Conservation (phyloP, 1,140 invertebrate species). For the Zophobas morio region DNA sequence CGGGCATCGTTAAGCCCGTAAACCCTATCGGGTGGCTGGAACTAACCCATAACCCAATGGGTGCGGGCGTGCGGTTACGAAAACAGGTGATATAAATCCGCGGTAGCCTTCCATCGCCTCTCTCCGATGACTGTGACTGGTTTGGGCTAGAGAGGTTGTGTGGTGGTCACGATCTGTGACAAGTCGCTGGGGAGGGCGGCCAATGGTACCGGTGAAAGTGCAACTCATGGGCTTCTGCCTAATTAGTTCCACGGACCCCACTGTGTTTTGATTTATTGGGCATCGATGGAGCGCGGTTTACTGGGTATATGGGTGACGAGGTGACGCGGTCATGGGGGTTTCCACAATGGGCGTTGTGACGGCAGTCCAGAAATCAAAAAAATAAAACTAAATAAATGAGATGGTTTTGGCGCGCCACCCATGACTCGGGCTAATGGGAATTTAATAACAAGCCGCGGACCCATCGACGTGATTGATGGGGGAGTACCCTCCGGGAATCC, state of each 20-base stretch:
- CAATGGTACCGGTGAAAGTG: conserved; percentile 54
- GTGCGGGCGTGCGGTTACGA: conserved; percentile 35
- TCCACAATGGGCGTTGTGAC: not conserved
- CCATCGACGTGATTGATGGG: too few relatives aligned
- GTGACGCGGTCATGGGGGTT: not conserved
- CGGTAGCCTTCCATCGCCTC: conserved; percentile 26
- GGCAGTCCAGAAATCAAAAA: too few relatives aligned
- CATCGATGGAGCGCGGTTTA: conserved; percentile 9
- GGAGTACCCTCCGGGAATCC: too few relatives aligned
- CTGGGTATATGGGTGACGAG: conserved; percentile 28
- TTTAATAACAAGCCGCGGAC: too few relatives aligned
- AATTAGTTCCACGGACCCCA: conserved; percentile 43
- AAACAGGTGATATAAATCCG: conserved; percentile 39
- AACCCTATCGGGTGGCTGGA: too few relatives aligned
- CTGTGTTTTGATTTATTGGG: conserved; percentile 44
- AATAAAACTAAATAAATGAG: too few relatives aligned
- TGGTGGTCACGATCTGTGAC: conserved; percentile 43
- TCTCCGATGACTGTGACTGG: conserved; percentile 33
- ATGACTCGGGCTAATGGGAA: too few relatives aligned
- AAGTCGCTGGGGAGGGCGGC: conserved; percentile 49
- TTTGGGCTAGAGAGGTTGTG: conserved; percentile 16
- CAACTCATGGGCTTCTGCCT: conserved; percentile 34
- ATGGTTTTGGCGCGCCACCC: too few relatives aligned
- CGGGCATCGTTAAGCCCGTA: not conserved
- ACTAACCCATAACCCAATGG: not conserved